A percentile compares a stretch with the other conserved stretches of the same genome.
Evolutionary conservation across 2,113 vertebrate species (phyloP).

Genomic region (Pygathrix nemaeus): DNA sequence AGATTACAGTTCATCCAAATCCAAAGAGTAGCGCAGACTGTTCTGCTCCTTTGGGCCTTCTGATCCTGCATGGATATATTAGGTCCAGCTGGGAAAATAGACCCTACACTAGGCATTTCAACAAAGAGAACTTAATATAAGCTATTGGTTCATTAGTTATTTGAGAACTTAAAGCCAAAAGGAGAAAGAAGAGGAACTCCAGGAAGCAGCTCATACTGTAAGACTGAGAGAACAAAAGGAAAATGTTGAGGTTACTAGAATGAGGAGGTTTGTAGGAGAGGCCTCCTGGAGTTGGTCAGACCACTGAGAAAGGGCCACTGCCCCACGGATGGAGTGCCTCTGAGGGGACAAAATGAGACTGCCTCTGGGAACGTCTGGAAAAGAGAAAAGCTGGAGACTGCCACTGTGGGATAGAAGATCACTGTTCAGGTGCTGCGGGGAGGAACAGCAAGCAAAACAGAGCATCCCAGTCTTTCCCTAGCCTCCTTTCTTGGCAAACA

Average conservation of each 20-base stretch:
- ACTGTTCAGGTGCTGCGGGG: not conserved
- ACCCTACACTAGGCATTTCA: not conserved
- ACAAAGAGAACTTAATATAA: not conserved
- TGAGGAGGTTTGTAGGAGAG: not conserved
- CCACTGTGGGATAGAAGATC: not conserved
- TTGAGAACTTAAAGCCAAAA: constrained; percentile 14
- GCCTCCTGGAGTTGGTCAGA: not conserved
- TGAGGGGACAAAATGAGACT: not conserved
- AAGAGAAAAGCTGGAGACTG: not conserved
- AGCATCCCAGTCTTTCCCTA: not conserved
- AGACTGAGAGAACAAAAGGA: not conserved
- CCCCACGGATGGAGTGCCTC: not conserved
- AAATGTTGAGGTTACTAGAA: not conserved
- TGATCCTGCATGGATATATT: not conserved
- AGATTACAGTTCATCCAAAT: not conserved
- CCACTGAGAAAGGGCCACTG: not conserved
- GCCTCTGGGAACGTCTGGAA: not conserved
- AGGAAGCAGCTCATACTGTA: not conserved
- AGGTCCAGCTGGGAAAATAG: not conserved
- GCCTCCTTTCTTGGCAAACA: not conserved
- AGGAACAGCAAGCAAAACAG: not conserved
- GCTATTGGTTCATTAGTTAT: not conserved
- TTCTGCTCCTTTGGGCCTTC: not conserved
- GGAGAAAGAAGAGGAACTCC: not conserved
- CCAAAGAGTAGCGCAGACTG: not conserved